A percentile compares a stretch with the other conserved stretches of the same genome.
These are phyloP conservation scores for Hypomesus transpacificus DNA, from an alignment of 2,113 vertebrate species.

Conservation along the genomic window DNA sequence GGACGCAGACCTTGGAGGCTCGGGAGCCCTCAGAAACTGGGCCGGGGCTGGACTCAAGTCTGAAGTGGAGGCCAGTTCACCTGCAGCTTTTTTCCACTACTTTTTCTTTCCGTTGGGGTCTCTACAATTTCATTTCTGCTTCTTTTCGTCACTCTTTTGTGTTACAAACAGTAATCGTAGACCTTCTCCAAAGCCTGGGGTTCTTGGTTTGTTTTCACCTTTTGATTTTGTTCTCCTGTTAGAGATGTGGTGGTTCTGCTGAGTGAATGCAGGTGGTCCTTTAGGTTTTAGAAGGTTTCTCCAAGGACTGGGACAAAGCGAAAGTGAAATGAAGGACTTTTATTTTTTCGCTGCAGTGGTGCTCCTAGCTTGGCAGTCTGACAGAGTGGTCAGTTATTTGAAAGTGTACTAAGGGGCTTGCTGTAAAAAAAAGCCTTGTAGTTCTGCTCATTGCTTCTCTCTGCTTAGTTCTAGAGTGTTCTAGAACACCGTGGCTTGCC, in stretches of 20 bases:
- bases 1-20: slow-evolving; percentile 29
- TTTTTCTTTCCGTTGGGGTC: background rate
- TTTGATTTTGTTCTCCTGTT: slow-evolving; percentile 17
- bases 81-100: slow-evolving; percentile 42
- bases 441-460: slow-evolving; percentile 33
- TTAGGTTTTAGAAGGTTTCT: slow-evolving; percentile 27
- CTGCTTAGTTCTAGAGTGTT: slow-evolving; percentile 22
- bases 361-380: slow-evolving; percentile 38
- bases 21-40: slow-evolving; percentile 23
- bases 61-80: slow-evolving; percentile 48
- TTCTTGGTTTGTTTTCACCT: slow-evolving; percentile 43
- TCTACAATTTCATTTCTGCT: slow-evolving; percentile 33
- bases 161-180: slow-evolving; percentile 27
- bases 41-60: slow-evolving; percentile 28
- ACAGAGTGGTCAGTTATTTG: slow-evolving; percentile 35
- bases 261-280: slow-evolving; percentile 30
- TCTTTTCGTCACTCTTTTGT: slow-evolving; percentile 42
- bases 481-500: slow-evolving; percentile 19
- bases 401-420: slow-evolving; percentile 32
- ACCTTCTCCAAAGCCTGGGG: slow-evolving; percentile 38
- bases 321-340: slow-evolving; percentile 49
- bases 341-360: slow-evolving; percentile 49
- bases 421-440: slow-evolving; percentile 46
- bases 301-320: slow-evolving; percentile 25
- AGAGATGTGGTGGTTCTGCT: slow-evolving; percentile 6